Base-by-base conservation (phyloP, 1,140 invertebrate species). In the Drosophila watanabei region DNA sequence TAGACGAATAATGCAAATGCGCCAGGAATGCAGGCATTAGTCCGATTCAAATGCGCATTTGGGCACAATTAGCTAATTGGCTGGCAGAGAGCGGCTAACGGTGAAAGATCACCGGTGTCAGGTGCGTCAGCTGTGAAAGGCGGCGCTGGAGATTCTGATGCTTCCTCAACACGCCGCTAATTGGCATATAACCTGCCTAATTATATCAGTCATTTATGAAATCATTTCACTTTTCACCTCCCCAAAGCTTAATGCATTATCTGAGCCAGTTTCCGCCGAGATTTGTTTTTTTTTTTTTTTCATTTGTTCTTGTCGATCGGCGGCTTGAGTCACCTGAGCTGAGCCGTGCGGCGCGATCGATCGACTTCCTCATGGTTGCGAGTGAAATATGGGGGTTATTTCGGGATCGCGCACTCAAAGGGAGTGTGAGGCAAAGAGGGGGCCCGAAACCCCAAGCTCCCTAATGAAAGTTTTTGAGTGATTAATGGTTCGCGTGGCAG, bases 21-120 rank as follows among this genome's bases (percentile, higher is more conserved):
- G 69, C 59, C 81, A 71, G 81, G 79, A 78, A 85, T 86, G 82
- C 46, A 46, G 32, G 54, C 20, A 63, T 41, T 46, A 68, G 77
- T 78, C 68, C 79, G 76, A 88, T 88, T 80, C 63, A 45, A 76
- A 75, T 83, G 80, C 84, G 60, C 68, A 78, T 88, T 90, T 90
- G 86, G 81, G 86, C 86, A 90, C 86, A 90, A 88, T 88, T 88
- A 88, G 85, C 41, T 81, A 86, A 86, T 85, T 85, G 82, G 60
- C 63, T 33, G 54, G 30, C 35, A 28, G 54, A 62, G 39, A 35
- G 16, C 65, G 37, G 59, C 59, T 85, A 89, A 85, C 84, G 79
- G 85, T 81, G 51, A 33, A 75, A 52, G 76, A 79, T 57, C 54
- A 13, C 54, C 54, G 24, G 54, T 39, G 35, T 57, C 35, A 57